Evolutionary conservation across 1,140 invertebrate genomes (phyloP).

Genomic region (Papilio aristodemus): DNA sequence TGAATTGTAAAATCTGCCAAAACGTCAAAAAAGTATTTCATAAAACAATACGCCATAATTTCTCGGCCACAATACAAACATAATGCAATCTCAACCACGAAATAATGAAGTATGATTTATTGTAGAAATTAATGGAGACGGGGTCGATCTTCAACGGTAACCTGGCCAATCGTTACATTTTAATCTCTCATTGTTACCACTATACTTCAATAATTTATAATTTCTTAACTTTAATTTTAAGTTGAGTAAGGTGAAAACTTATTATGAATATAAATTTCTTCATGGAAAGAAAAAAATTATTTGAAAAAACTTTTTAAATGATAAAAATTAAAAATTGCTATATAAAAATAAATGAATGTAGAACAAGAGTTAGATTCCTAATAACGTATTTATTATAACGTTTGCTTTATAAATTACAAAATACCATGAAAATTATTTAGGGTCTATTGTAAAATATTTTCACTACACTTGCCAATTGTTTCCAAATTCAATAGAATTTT

Average conservation of each 20-base stretch:
- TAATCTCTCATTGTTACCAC: slow-evolving; percentile 40
- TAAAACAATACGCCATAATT: slow-evolving; percentile 59
- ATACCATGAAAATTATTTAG: no score
- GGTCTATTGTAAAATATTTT: no score
- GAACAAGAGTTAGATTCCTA: no score
- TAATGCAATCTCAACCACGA: slow-evolving; percentile 57
- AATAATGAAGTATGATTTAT: slow-evolving; percentile 51
- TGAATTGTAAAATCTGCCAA: slow-evolving; percentile 4
- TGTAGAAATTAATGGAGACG: slow-evolving; percentile 35
- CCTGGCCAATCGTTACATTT: slow-evolving; percentile 46
- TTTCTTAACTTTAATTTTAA: not conserved
- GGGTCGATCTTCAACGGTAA: slow-evolving; percentile 38
- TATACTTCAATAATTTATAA: not conserved
- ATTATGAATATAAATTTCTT: not conserved
- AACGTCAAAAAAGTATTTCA: slow-evolving; percentile 19
- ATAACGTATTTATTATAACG: no score
- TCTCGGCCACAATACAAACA: slow-evolving; percentile 50
- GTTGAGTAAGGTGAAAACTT: not conserved
- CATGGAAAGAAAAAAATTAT: no score
- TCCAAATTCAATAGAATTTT: no score
- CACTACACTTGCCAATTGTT: no score
- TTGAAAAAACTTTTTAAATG: no score
- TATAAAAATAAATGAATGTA: no score
- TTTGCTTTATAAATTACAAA: no score
- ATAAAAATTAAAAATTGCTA: no score